Conservation (phyloP, 2,888 invertebrate genomes). For the Lottia gigantea region DNA sequence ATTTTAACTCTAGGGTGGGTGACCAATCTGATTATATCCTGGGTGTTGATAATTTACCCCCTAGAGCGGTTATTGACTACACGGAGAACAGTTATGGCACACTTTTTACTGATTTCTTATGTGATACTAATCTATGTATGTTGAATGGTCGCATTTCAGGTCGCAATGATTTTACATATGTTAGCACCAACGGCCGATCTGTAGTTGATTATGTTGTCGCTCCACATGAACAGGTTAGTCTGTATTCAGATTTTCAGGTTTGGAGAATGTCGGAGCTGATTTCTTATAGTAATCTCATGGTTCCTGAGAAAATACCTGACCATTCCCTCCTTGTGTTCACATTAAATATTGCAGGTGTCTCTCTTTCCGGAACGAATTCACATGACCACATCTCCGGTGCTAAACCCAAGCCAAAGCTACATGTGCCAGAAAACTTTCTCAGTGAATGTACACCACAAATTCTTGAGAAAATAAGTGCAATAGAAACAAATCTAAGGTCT, state of each 20-base stretch:
- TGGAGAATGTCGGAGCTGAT: constrained; percentile 19
- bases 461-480: too few species aligned
- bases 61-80: constrained; percentile 1
- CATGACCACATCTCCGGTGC: not conserved
- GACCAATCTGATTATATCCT: constrained; percentile 10
- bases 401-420: too few species aligned
- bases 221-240: constrained; percentile 12
- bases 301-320: constrained; percentile 14
- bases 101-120: not conserved
- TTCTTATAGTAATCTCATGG: not conserved
- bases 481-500: too few species aligned
- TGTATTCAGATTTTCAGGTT: constrained; percentile 5
- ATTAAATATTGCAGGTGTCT: not conserved
- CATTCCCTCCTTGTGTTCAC: constrained; percentile 16
- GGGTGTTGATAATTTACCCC: constrained; percentile 6
- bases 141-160: constrained; percentile 4
- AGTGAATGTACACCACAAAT: too few species aligned
- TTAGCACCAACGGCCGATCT: constrained; percentile 13
- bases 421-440: too few species aligned
- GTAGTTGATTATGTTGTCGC: constrained; percentile 20
- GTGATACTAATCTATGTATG: constrained; percentile 16
- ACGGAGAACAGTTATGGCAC: constrained; percentile 10
- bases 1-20: constrained; percentile 14
- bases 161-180: constrained; percentile 16
- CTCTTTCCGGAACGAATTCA: not conserved